These are phyloP conservation scores for Corythornis cristatus DNA, from an alignment of 2,113 vertebrate genomes.

Conservation along the genomic window DNA sequence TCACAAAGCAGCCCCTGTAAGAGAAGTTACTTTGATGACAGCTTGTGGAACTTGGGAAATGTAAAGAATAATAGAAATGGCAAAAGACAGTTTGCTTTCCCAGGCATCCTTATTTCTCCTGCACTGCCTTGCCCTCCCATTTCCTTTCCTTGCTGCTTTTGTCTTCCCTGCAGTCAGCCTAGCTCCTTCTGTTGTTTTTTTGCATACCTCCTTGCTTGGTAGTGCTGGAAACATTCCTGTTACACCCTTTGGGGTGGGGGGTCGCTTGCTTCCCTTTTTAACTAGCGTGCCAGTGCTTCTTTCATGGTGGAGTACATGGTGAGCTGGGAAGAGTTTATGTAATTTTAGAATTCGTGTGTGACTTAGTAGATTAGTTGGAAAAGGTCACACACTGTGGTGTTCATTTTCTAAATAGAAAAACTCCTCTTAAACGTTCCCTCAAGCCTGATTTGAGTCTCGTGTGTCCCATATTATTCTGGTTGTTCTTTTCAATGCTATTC, in stretches of 20 bases:
- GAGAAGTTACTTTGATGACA: neutral
- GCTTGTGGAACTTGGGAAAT: neutral
- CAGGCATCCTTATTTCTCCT: neutral
- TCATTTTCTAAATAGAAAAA: constrained; percentile 16
- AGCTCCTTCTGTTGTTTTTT: neutral
- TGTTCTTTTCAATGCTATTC: neutral
- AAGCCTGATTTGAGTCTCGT: neutral
- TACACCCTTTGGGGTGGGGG: neutral
- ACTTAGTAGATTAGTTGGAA: neutral
- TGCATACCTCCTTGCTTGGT: neutral
- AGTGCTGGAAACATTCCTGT: neutral
- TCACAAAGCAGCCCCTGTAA: neutral
- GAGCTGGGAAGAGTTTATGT: neutral
- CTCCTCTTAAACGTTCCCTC: neutral
- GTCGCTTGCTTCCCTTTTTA: neutral
- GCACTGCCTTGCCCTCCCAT: neutral
- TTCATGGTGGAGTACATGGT: neutral
- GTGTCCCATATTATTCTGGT: neutral
- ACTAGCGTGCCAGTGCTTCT: neutral
- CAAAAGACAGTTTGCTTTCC: constrained; percentile 1
- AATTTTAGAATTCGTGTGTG: neutral
- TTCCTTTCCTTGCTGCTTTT: neutral
- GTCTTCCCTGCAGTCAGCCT: neutral
- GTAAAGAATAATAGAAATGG: neutral
- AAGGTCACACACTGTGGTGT: neutral